A percentile compares a stretch with the other conserved stretches of the same genome.
phyloP scores from a whole-genome alignment of 2,113 vertebrate genomes.

The Oryzias woworae region DNA sequence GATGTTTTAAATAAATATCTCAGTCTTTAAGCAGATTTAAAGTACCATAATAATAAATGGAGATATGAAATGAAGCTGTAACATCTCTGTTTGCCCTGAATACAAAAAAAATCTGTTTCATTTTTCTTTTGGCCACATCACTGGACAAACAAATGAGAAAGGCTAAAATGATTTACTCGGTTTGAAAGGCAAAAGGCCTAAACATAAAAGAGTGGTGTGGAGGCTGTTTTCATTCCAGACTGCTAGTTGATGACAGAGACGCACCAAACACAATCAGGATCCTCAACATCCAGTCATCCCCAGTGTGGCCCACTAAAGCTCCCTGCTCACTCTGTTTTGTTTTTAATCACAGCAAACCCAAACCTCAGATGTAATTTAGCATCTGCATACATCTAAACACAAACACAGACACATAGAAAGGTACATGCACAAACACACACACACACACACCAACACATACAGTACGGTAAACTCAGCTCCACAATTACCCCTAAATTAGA shows the following conservation, averaged over 20 bases:
- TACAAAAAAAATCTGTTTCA: too few relatives aligned
- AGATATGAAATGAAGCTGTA: too few relatives aligned
- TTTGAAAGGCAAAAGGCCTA: background rate
- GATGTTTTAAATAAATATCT: too few relatives aligned
- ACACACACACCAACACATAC: slow-evolving; percentile 54
- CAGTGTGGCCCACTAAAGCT: slow-evolving; percentile 62
- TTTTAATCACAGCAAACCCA: slow-evolving; percentile 73
- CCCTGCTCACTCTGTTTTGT: slow-evolving; percentile 70
- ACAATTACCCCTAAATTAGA: slow-evolving; percentile 77
- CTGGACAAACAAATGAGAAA: background rate
- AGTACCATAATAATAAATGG: too few relatives aligned
- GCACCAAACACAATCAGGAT: slow-evolving; percentile 25
- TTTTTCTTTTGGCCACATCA: too few relatives aligned
- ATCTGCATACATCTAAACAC: slow-evolving; percentile 74
- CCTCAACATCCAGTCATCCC: slow-evolving; percentile 35
- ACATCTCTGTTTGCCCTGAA: too few relatives aligned
- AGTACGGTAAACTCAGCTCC: slow-evolving; percentile 61
- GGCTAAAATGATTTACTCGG: background rate
- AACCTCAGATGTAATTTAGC: slow-evolving; percentile 71
- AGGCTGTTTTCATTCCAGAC: slow-evolving; percentile 6
- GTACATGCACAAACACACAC: slow-evolving; percentile 49
- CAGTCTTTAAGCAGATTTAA: too few relatives aligned
- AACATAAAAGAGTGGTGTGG: background rate
- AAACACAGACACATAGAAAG: slow-evolving; percentile 72
- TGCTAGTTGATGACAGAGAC: slow-evolving; percentile 7